Conservation (phyloP, 2,797 vertebrate genomes). For the Anabacerthia variegaticeps region DNA sequence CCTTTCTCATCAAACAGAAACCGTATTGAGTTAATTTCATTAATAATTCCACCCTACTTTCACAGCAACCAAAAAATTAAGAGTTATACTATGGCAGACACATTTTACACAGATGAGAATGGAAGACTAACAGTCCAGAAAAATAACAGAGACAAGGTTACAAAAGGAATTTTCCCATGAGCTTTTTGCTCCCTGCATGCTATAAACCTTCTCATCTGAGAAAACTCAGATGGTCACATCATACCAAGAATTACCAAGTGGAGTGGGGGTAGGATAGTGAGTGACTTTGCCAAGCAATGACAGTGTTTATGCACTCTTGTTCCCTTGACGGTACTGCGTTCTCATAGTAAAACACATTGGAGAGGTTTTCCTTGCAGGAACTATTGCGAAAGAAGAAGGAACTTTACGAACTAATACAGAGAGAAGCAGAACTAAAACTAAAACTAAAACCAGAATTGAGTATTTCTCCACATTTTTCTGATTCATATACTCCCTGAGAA, state of each 20-base stretch:
- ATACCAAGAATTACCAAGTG: constrained; percentile 57
- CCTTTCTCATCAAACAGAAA: constrained; percentile 4
- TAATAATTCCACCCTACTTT: not conserved
- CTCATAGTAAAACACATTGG: not conserved
- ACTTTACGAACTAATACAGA: not conserved
- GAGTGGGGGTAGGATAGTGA: constrained; percentile 36
- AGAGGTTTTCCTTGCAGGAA: not conserved
- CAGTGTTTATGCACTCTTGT: constrained; percentile 54
- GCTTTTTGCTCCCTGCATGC: constrained; percentile 70
- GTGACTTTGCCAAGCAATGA: constrained; percentile 41
- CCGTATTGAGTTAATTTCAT: not conserved
- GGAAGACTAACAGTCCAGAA: constrained; percentile 50
- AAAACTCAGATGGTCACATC: constrained; percentile 72
- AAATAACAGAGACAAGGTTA: constrained; percentile 75
- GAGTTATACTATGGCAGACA: not conserved
- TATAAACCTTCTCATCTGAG: constrained; percentile 76
- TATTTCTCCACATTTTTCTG: not conserved
- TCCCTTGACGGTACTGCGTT: constrained; percentile 23
- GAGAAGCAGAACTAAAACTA: not conserved
- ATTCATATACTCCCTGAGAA: not conserved
- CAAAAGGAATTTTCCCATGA: constrained; percentile 81
- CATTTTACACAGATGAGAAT: constrained; percentile 37
- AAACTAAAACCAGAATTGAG: not conserved
- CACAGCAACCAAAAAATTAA: constrained; percentile 24
- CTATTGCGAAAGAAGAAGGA: not conserved